A percentile compares a stretch with the other conserved stretches of the same genome.
Evolutionary conservation across 1,140 invertebrate genomes (phyloP).

Genomic region (Epicauta chinensis): DNA sequence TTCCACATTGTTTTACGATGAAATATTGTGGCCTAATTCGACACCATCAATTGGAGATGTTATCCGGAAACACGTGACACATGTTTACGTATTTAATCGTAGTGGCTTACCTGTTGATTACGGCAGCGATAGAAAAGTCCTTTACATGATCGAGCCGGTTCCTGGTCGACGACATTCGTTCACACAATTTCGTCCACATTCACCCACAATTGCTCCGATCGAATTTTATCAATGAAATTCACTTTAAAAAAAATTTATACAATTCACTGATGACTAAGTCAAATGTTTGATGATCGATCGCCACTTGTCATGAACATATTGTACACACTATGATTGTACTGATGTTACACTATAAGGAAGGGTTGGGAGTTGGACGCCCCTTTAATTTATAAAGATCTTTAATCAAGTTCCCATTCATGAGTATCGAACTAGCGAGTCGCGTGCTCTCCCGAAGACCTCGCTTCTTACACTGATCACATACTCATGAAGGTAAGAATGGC

Average conservation of each 20-base stretch:
- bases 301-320: too few relatives aligned
- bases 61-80: constrained; percentile 14
- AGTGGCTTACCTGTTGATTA: constrained; percentile 20
- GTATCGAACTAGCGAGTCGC: constrained; percentile 24
- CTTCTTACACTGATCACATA: constrained; percentile 44
- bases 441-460: constrained; percentile 40
- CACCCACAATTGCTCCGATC: too few relatives aligned
- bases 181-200: too few relatives aligned
- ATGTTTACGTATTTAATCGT: constrained; percentile 9
- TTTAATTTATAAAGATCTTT: too few relatives aligned
- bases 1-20: not conserved
- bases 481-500: constrained; percentile 43
- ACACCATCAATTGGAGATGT: constrained; percentile 6
- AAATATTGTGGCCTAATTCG: too few relatives aligned
- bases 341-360: too few relatives aligned
- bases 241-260: too few relatives aligned
- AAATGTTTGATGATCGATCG: too few relatives aligned
- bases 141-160: not conserved
- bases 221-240: too few relatives aligned
- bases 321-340: too few relatives aligned
- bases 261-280: too few relatives aligned
- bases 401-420: constrained; percentile 31
- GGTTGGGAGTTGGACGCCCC: too few relatives aligned
- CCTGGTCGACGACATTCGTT: not conserved
- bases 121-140: constrained; percentile 1